Percentiles rank a stretch among this genome's conserved stretches.
These are phyloP conservation scores for Mionectes olivaceus DNA, from an alignment of 2,797 vertebrate species.

Conservation along the genomic window DNA sequence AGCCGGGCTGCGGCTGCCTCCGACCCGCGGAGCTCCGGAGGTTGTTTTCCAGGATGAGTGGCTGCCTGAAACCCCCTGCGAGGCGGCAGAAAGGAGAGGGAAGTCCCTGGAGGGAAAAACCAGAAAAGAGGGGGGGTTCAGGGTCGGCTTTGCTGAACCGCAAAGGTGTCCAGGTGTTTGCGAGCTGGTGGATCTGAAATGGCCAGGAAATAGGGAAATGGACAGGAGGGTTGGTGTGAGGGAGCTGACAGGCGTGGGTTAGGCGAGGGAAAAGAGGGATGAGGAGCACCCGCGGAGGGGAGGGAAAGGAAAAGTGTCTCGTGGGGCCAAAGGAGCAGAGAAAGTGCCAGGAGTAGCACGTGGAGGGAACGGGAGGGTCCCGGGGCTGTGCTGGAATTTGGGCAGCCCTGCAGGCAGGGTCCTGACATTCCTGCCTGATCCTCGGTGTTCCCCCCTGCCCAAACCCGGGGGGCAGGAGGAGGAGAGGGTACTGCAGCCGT, in stretches of 20 bases:
- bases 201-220: background rate
- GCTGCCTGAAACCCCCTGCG: background rate
- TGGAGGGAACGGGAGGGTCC: background rate
- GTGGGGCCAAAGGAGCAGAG: background rate
- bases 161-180: background rate
- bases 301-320: background rate
- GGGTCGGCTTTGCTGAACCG: background rate
- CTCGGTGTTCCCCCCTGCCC: background rate
- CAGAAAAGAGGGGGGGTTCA: rapidly evolving
- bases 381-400: rapidly evolving
- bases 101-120: background rate
- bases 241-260: rapidly evolving
- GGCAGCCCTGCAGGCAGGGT: background rate
- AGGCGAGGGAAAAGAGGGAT: background rate
- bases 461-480: rapidly evolving
- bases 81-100: background rate
- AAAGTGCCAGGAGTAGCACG: background rate
- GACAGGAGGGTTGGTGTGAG: rapidly evolving
- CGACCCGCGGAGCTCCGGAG: rapidly evolving
- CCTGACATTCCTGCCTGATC: background rate
- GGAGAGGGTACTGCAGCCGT: rapidly evolving
- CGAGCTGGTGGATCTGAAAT: background rate
- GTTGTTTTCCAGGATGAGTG: rapidly evolving
- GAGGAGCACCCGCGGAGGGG: background rate
- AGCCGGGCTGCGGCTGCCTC: rapidly evolving